Percentiles rank a stretch among this genome's conserved stretches.
These are phyloP conservation scores for Platycnemis pennipes DNA, from an alignment of 2,888 invertebrate species.

Conservation along the genomic window DNA sequence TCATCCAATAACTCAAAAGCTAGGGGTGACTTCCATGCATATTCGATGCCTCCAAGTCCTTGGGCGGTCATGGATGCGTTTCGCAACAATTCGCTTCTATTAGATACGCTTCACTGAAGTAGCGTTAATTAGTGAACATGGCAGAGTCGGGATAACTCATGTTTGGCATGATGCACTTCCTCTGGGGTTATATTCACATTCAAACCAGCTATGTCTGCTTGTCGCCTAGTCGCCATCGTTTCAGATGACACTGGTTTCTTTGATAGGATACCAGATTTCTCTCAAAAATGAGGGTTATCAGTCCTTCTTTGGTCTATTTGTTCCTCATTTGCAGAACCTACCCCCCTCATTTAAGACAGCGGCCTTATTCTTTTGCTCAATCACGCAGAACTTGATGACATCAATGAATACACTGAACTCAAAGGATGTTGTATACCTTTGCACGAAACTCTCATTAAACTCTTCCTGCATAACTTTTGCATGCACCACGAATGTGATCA, in stretches of 20 bases:
- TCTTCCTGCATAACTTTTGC: background rate
- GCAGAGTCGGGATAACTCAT: background rate
- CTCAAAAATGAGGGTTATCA: background rate
- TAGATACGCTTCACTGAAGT: background rate
- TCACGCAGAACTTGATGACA: background rate
- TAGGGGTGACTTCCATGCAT: background rate
- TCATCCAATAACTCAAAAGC: background rate
- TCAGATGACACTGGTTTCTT: background rate
- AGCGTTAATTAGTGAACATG: slow-evolving; percentile 1
- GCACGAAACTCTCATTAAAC: background rate
- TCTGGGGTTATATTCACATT: background rate
- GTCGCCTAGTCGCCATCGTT: background rate
- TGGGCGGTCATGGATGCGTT: background rate
- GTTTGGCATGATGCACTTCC: background rate
- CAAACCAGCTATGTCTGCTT: background rate
- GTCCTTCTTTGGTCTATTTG: background rate
- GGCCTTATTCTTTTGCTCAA: background rate
- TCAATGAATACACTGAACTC: background rate
- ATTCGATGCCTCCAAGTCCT: background rate
- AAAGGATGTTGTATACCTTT: background rate
- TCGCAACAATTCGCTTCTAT: background rate
- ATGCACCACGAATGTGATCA: background rate
- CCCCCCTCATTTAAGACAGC: background rate
- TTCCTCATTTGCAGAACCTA: background rate
- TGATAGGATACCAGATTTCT: background rate